Conservation (phyloP, 1,140 invertebrate species). For the Drosophila sturtevanti region DNA sequence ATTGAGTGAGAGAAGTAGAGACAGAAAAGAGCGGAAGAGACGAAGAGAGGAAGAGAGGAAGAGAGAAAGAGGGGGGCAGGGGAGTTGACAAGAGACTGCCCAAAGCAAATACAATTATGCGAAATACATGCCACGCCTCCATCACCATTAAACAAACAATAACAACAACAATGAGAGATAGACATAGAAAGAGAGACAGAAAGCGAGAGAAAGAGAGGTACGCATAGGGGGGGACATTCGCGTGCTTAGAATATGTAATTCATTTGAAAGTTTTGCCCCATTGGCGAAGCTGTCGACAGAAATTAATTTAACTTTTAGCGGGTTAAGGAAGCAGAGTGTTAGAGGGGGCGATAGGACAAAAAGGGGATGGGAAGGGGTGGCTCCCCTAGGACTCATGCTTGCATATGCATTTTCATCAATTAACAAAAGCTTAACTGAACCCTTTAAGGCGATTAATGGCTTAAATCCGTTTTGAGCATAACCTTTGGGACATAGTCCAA, state of each 20-base stretch:
- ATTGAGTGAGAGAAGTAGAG: background rate
- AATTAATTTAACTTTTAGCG: slow-evolving; percentile 70
- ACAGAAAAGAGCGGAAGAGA: background rate
- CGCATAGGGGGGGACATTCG: slow-evolving; percentile 8
- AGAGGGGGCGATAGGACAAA: background rate
- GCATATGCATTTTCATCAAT: slow-evolving; percentile 69
- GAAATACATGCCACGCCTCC: slow-evolving; percentile 12
- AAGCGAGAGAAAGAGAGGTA: no score
- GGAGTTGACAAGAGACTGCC: slow-evolving; percentile 43
- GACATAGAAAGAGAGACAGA: background rate
- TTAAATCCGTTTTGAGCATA: slow-evolving; percentile 56
- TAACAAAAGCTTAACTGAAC: slow-evolving; percentile 59
- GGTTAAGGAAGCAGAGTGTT: background rate
- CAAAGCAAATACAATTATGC: slow-evolving; percentile 76
- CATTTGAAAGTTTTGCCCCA: slow-evolving; percentile 63
- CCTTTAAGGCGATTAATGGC: slow-evolving; percentile 67
- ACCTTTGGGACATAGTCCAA: background rate
- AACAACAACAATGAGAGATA: slow-evolving; percentile 27
- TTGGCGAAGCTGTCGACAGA: slow-evolving; percentile 52
- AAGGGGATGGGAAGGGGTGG: background rate
- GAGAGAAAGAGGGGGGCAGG: slow-evolving; percentile 3
- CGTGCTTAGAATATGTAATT: slow-evolving; percentile 77
- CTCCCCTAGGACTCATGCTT: slow-evolving; percentile 36
- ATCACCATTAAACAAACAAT: background rate
- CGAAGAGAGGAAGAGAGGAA: slow-evolving; percentile 7